These are phyloP conservation scores for Trichechus manatus DNA, from an alignment of 2,113 vertebrate genomes.

Conservation along the genomic window DNA sequence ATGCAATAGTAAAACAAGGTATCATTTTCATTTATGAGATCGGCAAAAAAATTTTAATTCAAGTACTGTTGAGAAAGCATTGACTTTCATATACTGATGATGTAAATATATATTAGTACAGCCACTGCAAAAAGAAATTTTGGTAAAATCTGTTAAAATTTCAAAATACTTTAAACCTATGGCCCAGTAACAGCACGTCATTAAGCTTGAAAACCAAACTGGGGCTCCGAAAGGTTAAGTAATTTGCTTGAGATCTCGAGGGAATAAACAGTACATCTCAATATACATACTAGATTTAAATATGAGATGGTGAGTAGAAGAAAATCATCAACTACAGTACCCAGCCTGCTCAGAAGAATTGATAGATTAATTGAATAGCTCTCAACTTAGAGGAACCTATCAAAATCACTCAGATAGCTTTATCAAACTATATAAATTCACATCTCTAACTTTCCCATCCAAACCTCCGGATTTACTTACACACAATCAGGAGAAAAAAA, in stretches of 20 bases:
- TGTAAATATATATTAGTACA: background rate
- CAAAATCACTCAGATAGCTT: background rate
- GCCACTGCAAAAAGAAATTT: background rate
- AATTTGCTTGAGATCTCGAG: background rate
- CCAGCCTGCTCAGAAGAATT: background rate
- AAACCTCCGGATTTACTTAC: background rate
- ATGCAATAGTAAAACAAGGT: background rate
- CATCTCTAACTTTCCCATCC: background rate
- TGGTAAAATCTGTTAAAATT: background rate
- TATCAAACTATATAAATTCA: background rate
- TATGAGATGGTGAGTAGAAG: background rate
- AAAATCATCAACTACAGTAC: background rate
- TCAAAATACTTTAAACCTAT: background rate
- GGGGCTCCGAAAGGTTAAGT: background rate
- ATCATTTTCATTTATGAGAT: slow-evolving; percentile 3
- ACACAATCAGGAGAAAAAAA: background rate
- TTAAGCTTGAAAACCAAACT: background rate
- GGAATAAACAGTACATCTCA: background rate
- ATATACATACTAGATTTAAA: background rate
- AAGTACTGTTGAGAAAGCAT: background rate
- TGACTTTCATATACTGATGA: background rate
- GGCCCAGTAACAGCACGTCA: background rate
- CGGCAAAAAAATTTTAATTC: background rate
- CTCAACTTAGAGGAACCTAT: slow-evolving; percentile 2
- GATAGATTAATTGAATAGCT: background rate